phyloP scores from a whole-genome alignment of 2,888 invertebrate species.

The Aphidius colemani region DNA sequence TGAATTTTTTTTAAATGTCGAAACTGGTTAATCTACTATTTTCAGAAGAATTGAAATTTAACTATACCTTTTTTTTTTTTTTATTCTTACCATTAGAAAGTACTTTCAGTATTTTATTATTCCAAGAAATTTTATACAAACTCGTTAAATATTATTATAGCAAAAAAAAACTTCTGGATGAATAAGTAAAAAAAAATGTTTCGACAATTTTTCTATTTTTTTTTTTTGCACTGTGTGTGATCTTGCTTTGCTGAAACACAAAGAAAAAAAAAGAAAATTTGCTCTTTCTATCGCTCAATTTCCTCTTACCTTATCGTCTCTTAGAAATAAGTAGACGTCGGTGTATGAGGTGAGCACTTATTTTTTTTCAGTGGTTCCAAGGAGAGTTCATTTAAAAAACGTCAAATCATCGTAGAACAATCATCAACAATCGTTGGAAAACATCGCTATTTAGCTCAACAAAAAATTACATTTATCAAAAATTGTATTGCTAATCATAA shows the following conservation, averaged over 20 bases:
- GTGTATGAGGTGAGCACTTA: constrained; percentile 42
- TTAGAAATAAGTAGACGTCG: constrained; percentile 49
- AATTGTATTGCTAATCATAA: constrained; percentile 21
- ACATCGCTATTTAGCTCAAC: constrained; percentile 24
- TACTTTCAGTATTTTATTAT: background rate
- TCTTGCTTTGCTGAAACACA: too few species aligned
- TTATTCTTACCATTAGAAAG: background rate
- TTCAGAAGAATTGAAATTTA: background rate
- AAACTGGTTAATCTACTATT: background rate
- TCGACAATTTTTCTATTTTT: background rate
- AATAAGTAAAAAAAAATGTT: too few species aligned
- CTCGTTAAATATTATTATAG: background rate
- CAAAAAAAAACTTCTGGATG: background rate
- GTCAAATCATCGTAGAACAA: constrained; percentile 42
- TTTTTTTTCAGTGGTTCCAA: constrained; percentile 56
- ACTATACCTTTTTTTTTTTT: too few species aligned
- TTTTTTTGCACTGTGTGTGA: background rate
- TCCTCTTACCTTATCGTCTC: constrained; percentile 43
- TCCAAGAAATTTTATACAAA: background rate
- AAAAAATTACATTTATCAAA: constrained; percentile 19
- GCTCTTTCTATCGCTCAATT: constrained; percentile 31
- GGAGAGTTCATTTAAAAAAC: constrained; percentile 55
- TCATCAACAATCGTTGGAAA: constrained; percentile 33
- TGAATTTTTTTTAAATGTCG: background rate
- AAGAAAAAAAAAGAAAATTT: background rate